A percentile compares a stretch with the other conserved stretches of the same genome.
Conservation (phyloP, 2,113 vertebrate species). For the Willisornis vidua region DNA sequence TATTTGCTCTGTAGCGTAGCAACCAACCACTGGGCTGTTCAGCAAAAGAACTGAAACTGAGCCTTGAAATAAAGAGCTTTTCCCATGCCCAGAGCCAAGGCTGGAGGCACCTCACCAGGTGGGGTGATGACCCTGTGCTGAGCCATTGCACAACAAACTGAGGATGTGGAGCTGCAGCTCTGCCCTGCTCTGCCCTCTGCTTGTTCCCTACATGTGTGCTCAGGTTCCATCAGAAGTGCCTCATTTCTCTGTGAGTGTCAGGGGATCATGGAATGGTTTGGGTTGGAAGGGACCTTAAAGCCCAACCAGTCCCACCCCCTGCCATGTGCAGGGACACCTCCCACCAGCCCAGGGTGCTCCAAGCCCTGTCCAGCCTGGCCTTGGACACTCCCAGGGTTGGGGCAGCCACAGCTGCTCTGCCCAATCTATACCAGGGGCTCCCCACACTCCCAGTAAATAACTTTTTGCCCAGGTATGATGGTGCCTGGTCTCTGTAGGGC, state of each 20-base stretch:
- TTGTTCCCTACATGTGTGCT: background rate
- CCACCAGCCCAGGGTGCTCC: background rate
- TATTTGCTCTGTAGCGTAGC: slow-evolving; percentile 16
- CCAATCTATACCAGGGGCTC: background rate
- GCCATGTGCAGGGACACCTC: background rate
- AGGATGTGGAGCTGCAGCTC: background rate
- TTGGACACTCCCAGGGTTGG: background rate
- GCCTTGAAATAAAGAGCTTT: background rate
- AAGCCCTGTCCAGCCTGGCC: background rate
- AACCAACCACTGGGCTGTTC: background rate
- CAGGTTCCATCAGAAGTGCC: rapidly evolving
- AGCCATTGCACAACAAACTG: rapidly evolving
- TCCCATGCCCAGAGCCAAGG: background rate
- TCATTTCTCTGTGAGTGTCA: rapidly evolving
- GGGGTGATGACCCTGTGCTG: background rate
- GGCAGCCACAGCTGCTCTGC: background rate
- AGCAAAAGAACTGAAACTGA: background rate
- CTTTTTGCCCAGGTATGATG: background rate
- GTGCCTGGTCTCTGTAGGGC: background rate
- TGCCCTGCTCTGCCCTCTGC: background rate
- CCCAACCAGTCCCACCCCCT: background rate
- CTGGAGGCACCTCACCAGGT: background rate
- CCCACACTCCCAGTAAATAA: background rate
- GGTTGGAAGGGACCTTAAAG: background rate
- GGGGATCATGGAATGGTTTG: background rate